Evolutionary conservation across 2,797 vertebrate species (phyloP).

Genomic region (Erpetoichthys calabaricus): DNA sequence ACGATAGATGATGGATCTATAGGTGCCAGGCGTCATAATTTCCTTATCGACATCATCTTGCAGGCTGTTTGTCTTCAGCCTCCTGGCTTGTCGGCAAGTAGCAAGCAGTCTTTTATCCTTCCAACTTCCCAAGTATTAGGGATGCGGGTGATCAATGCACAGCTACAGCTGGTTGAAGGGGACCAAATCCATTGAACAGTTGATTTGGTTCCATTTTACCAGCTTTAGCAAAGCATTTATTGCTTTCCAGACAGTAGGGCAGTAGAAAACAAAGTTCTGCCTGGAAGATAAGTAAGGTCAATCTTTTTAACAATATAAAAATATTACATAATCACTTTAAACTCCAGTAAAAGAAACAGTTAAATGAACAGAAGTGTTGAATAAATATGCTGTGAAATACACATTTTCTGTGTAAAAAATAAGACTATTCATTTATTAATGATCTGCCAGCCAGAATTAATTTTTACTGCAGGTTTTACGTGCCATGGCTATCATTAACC

Average conservation of each 20-base stretch:
- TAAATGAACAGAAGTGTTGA: too few species aligned
- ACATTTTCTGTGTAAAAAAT: too few species aligned
- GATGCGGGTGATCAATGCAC: slow-evolving; percentile 37
- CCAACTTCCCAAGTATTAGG: slow-evolving; percentile 14
- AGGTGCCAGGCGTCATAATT: slow-evolving; percentile 34
- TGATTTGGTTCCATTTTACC: slow-evolving; percentile 93
- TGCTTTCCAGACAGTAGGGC: background rate
- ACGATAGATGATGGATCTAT: slow-evolving; percentile 32
- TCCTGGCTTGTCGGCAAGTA: slow-evolving; percentile 15
- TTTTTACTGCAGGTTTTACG: too few species aligned
- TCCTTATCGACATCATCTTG: slow-evolving; percentile 24
- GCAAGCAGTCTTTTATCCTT: slow-evolving; percentile 22
- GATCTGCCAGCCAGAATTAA: too few species aligned
- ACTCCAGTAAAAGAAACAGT: too few species aligned
- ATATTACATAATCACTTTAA: too few species aligned
- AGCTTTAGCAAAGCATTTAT: slow-evolving; percentile 80
- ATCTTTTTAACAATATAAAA: too few species aligned
- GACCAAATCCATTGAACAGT: slow-evolving; percentile 79
- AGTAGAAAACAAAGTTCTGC: background rate
- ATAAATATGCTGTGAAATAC: too few species aligned
- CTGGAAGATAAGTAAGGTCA: too few species aligned
- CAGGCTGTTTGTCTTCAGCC: slow-evolving; percentile 28
- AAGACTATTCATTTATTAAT: too few species aligned
- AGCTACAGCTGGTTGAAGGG: slow-evolving; percentile 88
- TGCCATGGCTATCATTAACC: too few species aligned